phyloP scores from a whole-genome alignment of 2,113 vertebrate species.

The Microcebus jonahi region DNA sequence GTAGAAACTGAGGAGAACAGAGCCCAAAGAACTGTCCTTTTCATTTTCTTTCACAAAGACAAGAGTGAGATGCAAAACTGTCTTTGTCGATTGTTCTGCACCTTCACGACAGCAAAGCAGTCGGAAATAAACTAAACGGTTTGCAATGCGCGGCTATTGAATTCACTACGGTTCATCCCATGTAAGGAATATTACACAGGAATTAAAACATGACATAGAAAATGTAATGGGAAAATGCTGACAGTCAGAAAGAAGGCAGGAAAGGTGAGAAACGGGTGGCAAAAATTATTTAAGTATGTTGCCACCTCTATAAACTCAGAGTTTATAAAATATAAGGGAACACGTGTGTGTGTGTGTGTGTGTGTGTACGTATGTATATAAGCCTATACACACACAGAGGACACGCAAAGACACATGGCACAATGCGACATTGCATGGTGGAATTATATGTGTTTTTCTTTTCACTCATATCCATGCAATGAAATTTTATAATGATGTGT shows the following conservation, averaged over 20 bases:
- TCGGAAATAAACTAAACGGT: not conserved
- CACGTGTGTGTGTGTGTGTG: too few relatives aligned
- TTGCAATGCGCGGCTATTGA: not conserved
- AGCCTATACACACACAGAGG: fast-evolving
- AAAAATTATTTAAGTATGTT: not conserved
- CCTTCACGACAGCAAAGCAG: not conserved
- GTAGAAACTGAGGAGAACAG: not conserved
- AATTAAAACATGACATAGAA: not conserved
- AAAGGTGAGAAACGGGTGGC: not conserved
- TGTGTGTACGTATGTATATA: too few relatives aligned
- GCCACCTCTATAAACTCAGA: not conserved
- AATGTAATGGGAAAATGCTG: not conserved
- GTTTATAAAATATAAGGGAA: not conserved
- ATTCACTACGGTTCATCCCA: too few relatives aligned
- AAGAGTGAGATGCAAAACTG: not conserved
- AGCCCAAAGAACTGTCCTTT: not conserved
- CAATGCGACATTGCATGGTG: fast-evolving
- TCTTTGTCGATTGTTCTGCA: not conserved
- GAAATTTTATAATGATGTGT: not conserved
- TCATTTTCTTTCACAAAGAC: not conserved
- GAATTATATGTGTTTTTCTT: not conserved
- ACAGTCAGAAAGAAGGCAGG: not conserved
- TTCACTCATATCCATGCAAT: not conserved
- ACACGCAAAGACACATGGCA: not conserved
- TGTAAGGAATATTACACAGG: not conserved